phyloP scores from a whole-genome alignment of 2,888 invertebrate genomes.

The Bombylius discolor region DNA sequence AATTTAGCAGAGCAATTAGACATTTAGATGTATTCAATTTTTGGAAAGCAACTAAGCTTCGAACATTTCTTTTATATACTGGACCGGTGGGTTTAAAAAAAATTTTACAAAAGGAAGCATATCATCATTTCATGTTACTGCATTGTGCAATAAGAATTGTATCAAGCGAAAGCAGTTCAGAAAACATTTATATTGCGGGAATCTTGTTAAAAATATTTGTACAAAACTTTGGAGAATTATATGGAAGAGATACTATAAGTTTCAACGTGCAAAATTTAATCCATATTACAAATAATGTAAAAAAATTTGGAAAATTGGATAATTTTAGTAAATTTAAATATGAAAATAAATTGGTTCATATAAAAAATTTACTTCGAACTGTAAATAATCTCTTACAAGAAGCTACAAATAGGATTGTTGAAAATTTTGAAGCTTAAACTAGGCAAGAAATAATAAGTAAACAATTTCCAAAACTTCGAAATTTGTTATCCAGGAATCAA shows the following conservation, averaged over 20 bases:
- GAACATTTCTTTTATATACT: slow-evolving; percentile 3
- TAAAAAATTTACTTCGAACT: not conserved
- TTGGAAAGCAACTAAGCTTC: slow-evolving; percentile 4
- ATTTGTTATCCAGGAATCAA: too few relatives aligned
- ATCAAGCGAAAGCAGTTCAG: not conserved
- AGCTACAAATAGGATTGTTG: not conserved
- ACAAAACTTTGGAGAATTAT: not conserved
- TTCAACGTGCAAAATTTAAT: not conserved
- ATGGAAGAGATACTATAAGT: not conserved
- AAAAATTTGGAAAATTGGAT: slow-evolving; percentile 18
- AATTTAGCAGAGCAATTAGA: not conserved
- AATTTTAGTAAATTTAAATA: not conserved
- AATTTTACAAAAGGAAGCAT: not conserved
- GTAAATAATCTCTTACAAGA: not conserved
- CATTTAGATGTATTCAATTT: not conserved
- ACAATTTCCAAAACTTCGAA: too few relatives aligned
- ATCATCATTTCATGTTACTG: not conserved
- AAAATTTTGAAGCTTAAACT: too few relatives aligned
- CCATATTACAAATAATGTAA: slow-evolving; percentile 19
- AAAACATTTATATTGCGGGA: not conserved
- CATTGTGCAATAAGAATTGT: not conserved
- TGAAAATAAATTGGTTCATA: not conserved
- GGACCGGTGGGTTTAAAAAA: slow-evolving; percentile 4
- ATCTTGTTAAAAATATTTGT: not conserved
- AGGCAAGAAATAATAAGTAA: too few relatives aligned